Evolutionary conservation across 1,140 invertebrate species (phyloP).

Genomic region (Acromyrmex charruanus): DNA sequence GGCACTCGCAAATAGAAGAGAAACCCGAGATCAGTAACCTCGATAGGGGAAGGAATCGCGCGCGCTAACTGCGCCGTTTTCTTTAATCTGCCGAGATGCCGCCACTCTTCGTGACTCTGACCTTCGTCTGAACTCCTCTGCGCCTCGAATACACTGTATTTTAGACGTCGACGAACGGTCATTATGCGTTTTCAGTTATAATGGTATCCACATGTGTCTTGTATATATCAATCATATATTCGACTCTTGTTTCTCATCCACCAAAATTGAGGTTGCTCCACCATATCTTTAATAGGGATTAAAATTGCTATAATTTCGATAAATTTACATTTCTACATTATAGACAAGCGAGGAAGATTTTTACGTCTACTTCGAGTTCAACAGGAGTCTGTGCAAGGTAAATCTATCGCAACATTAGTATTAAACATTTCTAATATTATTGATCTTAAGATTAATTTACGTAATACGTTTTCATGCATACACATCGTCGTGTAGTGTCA

Average conservation of each 20-base stretch:
- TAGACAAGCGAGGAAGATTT: not conserved
- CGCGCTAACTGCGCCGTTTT: constrained; percentile 74
- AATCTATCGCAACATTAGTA: not conserved
- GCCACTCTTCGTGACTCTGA: constrained; percentile 65
- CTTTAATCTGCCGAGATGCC: constrained; percentile 75
- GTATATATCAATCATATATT: constrained; percentile 18
- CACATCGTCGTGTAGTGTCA: not conserved
- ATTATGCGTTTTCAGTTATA: constrained; percentile 40
- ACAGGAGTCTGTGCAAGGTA: not conserved
- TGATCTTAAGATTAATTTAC: not conserved
- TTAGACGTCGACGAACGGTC: constrained; percentile 9
- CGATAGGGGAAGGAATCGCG: constrained; percentile 81
- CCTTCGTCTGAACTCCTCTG: constrained; percentile 1
- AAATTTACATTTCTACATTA: constrained; percentile 10
- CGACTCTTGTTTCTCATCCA: not conserved
- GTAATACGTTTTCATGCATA: not conserved
- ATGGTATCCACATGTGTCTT: not conserved
- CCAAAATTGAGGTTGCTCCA: not conserved
- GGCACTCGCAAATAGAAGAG: constrained; percentile 82
- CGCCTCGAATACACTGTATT: constrained; percentile 18
- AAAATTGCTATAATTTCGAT: constrained; percentile 2
- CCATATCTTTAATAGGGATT: not conserved
- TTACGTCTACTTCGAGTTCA: too few species aligned
- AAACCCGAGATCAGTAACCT: constrained; percentile 83
- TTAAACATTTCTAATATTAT: not conserved